Evolutionary conservation across 2,113 vertebrate species (phyloP).

Genomic region (Menura novaehollandiae): DNA sequence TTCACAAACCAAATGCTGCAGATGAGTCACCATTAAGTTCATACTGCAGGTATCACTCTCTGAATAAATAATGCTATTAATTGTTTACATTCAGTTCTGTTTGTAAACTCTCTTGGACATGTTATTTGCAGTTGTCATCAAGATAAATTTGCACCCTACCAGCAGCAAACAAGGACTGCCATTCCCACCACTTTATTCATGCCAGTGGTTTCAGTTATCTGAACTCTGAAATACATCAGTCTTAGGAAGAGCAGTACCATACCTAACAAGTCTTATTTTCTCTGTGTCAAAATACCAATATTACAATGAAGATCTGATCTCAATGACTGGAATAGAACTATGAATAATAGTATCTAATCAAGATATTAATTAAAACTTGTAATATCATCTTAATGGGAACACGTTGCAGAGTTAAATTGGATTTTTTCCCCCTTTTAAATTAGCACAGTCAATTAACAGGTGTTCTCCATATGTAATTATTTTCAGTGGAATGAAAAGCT

Average conservation of each 20-base stretch:
- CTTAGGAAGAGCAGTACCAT: neutral
- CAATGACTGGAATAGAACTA: neutral
- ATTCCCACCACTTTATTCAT: neutral
- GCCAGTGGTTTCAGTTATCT: neutral
- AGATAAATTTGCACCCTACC: constrained; percentile 1
- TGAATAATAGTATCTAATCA: constrained; percentile 39
- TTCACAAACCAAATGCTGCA: neutral
- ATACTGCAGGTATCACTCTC: neutral
- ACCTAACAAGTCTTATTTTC: neutral
- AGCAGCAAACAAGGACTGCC: constrained; percentile 1
- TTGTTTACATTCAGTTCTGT: constrained; percentile 4
- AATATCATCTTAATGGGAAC: constrained; percentile 37
- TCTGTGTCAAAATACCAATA: neutral
- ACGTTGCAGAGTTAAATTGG: constrained; percentile 21
- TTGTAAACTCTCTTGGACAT: neutral
- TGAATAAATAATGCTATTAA: constrained; percentile 21
- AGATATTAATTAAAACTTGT: constrained; percentile 63
- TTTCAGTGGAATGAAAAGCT: constrained; percentile 9
- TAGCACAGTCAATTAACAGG: constrained; percentile 50
- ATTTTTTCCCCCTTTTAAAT: constrained; percentile 28
- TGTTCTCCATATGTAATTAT: constrained; percentile 49
- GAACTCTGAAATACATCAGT: neutral
- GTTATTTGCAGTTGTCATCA: constrained; percentile 20
- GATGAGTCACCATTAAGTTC: neutral
- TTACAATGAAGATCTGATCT: neutral